Conservation (phyloP, 2,888 invertebrate species). For the Drosophila monieri region DNA sequence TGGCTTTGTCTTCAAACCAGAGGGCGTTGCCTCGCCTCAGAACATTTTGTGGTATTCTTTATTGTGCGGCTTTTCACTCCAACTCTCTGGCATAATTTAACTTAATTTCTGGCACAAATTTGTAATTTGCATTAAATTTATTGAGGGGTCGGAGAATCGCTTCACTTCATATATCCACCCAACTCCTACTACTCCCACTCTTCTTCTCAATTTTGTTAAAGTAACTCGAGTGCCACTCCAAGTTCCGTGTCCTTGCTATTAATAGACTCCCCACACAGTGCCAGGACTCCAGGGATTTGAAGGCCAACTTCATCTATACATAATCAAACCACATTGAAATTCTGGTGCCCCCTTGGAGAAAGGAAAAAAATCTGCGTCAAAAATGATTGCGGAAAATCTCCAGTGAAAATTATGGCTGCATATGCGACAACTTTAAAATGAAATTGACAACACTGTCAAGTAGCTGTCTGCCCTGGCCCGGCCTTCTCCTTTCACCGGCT, state of each 20-base stretch:
- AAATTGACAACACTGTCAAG: conserved; percentile 75
- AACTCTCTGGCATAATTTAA: conserved; percentile 72
- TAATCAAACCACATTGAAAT: conserved; percentile 26
- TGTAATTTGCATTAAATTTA: conserved; percentile 79
- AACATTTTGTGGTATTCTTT: conserved; percentile 71
- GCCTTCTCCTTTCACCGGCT: background rate
- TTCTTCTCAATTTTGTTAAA: background rate
- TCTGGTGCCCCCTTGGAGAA: background rate
- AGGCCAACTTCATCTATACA: conserved; percentile 46
- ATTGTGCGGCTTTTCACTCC: conserved; percentile 37
- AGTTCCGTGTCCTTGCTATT: conserved; percentile 33
- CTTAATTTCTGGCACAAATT: conserved; percentile 75
- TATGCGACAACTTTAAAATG: conserved; percentile 71
- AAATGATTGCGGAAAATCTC: conserved; percentile 37
- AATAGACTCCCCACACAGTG: conserved; percentile 21
- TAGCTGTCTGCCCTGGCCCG: conserved; percentile 42
- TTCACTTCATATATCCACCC: background rate
- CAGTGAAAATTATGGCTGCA: conserved; percentile 50
- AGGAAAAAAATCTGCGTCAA: conserved; percentile 2
- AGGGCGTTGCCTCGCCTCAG: conserved; percentile 58
- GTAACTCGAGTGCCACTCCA: conserved; percentile 21
- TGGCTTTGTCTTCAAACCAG: conserved; percentile 31
- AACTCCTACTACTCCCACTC: background rate
- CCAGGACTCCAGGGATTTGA: conserved; percentile 6
- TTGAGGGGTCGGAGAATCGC: conserved; percentile 32